Base-by-base conservation (phyloP, 2,888 invertebrate genomes). In the Aphidoletes aphidimyza region DNA sequence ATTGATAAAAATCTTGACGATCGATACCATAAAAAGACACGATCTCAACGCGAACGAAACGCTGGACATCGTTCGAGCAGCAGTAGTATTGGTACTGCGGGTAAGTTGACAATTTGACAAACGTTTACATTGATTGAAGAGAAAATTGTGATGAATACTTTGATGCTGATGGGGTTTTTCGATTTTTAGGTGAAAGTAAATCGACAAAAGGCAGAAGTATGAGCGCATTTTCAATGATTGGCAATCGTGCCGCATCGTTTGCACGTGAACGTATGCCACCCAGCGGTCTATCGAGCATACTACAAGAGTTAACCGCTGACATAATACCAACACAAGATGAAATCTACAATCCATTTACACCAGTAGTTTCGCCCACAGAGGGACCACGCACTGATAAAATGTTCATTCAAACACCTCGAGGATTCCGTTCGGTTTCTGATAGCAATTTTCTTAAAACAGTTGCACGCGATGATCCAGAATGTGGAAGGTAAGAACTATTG, bases 311-410 rank as follows among this genome's bases (percentile, higher is more conserved):
- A 87, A 89, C 90, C 84, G 90, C 90, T 86, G 90, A 90, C 87
- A 89, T 90, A 86, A 88, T 90, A 84, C 90, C 90, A 85, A 88
- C 87, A 84, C 88, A 89, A 85, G 90, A 89, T 85, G 90, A 90
- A 87, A 90, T 90, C 87, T 90, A 90, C 87, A 90, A 90, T 88
- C 90, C 90, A 87, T 90, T 90, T 87, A 90, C 90, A 87, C 90
- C 90, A 86, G 90, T 90, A 86, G 89, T 90, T 86, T 90, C 90
- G 84, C 90, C 90, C 87, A 89, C 90, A 59, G 89, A 89, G 86
- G 89, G 89, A 87, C 88, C 89, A 86, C 89, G 89, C 87, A 89
- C 90, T 86, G 90, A 90, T 86, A 90, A 90, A 88, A 89, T 90
- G 89, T 90, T 90, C 87, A 88, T 90, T 86, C 90, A 90, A 88